Percentiles rank a stretch among this genome's conserved stretches.
These are phyloP conservation scores for Rhinopithecus roxellana DNA, from an alignment of 2,113 vertebrate genomes.

Conservation along the genomic window DNA sequence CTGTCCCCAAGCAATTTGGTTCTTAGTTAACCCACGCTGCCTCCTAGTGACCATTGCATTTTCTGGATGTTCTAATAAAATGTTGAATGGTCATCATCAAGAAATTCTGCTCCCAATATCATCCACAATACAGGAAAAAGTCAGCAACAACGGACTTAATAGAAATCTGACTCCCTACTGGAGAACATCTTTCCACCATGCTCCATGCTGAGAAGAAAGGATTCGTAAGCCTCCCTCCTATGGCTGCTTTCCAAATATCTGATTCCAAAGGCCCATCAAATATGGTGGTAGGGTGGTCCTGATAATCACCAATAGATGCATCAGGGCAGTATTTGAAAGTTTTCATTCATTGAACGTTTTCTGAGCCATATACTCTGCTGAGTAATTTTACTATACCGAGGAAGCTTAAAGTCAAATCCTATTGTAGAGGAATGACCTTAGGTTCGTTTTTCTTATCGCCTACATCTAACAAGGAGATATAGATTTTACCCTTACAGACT, in stretches of 20 bases:
- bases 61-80: background rate
- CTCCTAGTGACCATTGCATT: conserved; percentile 47
- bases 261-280: background rate
- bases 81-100: background rate
- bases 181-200: background rate
- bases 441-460: background rate
- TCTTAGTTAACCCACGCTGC: conserved; percentile 60
- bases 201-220: background rate
- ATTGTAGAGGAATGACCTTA: background rate
- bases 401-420: background rate
- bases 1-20: background rate
- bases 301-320: background rate
- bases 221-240: background rate
- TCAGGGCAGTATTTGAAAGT: background rate
- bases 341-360: background rate
- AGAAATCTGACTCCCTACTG: background rate
- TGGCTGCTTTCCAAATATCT: background rate
- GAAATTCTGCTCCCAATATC: background rate
- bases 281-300: background rate
- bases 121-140: background rate
- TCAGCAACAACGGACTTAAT: background rate
- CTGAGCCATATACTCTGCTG: background rate
- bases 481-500: background rate
- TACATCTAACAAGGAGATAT: background rate
- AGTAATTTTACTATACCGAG: background rate